Base-by-base conservation (phyloP, 1,140 invertebrate genomes). In the Pseudomyrmex flavicornis region DNA sequence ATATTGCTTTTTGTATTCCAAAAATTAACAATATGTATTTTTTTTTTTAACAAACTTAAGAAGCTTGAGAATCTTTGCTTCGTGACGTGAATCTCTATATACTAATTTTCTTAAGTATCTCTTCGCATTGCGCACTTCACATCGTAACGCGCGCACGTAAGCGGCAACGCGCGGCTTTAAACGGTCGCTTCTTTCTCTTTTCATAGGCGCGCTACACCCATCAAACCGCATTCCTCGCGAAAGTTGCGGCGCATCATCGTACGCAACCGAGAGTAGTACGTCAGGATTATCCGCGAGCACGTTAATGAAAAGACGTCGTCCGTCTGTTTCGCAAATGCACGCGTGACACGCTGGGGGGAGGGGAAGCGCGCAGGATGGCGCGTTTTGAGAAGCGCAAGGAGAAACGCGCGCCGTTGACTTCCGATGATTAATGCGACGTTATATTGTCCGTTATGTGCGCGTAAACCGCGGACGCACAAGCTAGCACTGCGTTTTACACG, bases 361-460 rank as follows among this genome's bases (percentile, higher is more conserved):
- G 20, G 1, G 0, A 1, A 22, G 26, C 26, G 26, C 26, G 26
- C 26, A 79, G 65, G 20, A 79, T 70, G 76, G 70, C 76, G 70
- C 76, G 76, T 59, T 80, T 70, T 59, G 59, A 80, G 54, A 69
- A 65, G 76, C 52, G 44, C 52, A 69, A 26, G 26, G 76, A 80
- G 66, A 70, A 80, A 59, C 65, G 54, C 12, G 76, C 76, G 76
- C 26, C 26, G 26, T 80, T 59, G 76, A 80, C 76, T 80, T 61
- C 54, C 76, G 76, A 80, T 80, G 76, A 80, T 80, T 80, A 80
- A 80, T 80, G 76, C 48, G 76, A 80, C 76, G 65, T 80, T 59
- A 70, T 80, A 80, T 80, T 72, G 66, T 80, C 66, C 66, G 54
- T 80, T 72, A 80, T 54, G 48, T 50, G 50, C 22, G 54, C 76